Conservation (phyloP, 1,140 invertebrate genomes). For the Monomorium pharaonis region DNA sequence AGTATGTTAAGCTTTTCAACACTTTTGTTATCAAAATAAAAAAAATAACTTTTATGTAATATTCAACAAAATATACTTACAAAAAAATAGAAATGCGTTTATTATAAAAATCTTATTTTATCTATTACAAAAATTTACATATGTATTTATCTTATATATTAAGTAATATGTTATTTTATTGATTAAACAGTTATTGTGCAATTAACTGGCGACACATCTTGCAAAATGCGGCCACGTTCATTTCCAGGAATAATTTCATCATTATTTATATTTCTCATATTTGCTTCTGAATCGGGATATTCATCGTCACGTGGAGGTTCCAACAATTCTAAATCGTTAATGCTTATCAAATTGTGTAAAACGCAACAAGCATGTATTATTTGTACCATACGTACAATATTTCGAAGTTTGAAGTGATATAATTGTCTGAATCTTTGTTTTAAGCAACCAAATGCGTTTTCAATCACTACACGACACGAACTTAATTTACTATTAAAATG, state of each 20-base stretch:
- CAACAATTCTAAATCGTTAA: background rate
- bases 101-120: too few species aligned
- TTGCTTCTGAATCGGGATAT: background rate
- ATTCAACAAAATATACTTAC: too few species aligned
- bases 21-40: too few species aligned
- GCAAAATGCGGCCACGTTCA: background rate
- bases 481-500: background rate
- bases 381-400: background rate
- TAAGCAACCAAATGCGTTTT: background rate
- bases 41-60: too few species aligned
- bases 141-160: too few species aligned
- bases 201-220: background rate
- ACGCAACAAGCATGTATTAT: background rate
- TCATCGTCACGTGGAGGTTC: background rate
- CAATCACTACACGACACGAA: background rate
- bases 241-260: background rate
- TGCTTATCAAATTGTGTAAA: background rate
- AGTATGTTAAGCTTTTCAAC: too few species aligned
- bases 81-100: too few species aligned
- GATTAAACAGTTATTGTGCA: too few species aligned
- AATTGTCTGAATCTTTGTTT: background rate
- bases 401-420: background rate
- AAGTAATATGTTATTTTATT: too few species aligned
- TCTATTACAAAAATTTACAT: too few species aligned
- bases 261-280: background rate